Conservation (phyloP, 2,888 invertebrate species). For the Limnephilus rhombicus region DNA sequence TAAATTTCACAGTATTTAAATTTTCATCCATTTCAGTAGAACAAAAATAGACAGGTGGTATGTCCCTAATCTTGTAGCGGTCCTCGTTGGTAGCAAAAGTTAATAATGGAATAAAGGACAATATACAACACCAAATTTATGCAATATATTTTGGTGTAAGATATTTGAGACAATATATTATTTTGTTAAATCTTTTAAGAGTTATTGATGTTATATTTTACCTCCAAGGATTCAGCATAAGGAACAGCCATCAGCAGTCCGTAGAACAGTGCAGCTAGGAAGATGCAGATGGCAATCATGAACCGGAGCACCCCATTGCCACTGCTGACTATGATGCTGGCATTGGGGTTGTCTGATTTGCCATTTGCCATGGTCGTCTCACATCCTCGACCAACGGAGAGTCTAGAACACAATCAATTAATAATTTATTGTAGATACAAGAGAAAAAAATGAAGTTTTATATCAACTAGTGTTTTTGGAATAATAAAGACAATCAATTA, state of each 20-base stretch:
- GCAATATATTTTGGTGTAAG: background rate
- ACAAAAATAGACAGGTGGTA: no score
- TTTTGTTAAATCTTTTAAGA: background rate
- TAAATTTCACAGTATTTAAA: no score
- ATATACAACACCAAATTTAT: no score
- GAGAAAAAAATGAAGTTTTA: background rate
- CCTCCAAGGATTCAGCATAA: constrained; percentile 79
- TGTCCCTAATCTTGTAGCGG: no score
- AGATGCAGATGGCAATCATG: constrained; percentile 82
- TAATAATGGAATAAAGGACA: no score
- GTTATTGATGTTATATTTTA: constrained; percentile 67
- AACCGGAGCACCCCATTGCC: constrained; percentile 83
- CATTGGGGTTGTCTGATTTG: constrained; percentile 58
- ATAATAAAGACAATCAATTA: background rate
- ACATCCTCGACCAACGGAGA: constrained; percentile 76
- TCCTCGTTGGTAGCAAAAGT: no score
- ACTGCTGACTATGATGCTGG: constrained; percentile 73
- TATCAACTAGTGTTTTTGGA: background rate
- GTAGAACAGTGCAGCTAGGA: constrained; percentile 84
- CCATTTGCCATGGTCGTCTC: constrained; percentile 68
- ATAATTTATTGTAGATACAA: background rate
- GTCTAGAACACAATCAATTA: constrained; percentile 68
- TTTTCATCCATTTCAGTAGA: no score
- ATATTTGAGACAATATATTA: background rate
- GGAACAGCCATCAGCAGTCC: constrained; percentile 83